phyloP scores from a whole-genome alignment of 2,888 invertebrate genomes.

The Lacanobia wlatinum region DNA sequence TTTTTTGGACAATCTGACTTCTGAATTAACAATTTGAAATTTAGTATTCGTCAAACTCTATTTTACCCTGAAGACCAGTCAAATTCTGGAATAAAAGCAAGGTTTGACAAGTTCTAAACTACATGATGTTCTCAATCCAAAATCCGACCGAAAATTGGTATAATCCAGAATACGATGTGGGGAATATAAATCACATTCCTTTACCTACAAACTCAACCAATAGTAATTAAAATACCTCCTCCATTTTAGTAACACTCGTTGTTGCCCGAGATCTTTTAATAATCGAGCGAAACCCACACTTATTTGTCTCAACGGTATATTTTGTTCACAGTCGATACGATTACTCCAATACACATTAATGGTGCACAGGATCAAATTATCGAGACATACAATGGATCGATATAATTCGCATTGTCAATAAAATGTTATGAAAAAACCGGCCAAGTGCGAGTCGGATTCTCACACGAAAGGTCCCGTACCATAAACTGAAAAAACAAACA shows the following conservation, averaged over 20 bases:
- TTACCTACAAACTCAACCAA: not conserved
- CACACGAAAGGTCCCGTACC: no score
- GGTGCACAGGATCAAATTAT: conserved; percentile 63
- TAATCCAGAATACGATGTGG: not conserved
- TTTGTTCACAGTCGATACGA: conserved; percentile 72
- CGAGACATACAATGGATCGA: conserved; percentile 52
- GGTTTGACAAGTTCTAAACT: no score
- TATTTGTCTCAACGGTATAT: conserved; percentile 67
- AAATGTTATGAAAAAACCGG: not conserved
- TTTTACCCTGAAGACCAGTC: no score
- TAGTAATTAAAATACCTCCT: conserved; percentile 33
- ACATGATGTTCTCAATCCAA: no score
- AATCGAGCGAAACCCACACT: conserved; percentile 63
- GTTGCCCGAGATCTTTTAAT: conserved; percentile 68
- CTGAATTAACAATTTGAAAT: no score
- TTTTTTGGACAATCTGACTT: no score
- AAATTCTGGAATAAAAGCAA: no score
- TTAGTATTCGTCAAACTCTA: no score
- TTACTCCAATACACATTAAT: conserved; percentile 75
- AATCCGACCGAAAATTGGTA: no score
- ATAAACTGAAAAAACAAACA: no score
- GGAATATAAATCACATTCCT: no score
- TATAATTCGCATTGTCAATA: conserved; percentile 34
- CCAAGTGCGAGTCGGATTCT: no score
- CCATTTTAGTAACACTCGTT: conserved; percentile 33